Conservation (phyloP, 2,113 vertebrate genomes). For the Rhizomys pruinosus region DNA sequence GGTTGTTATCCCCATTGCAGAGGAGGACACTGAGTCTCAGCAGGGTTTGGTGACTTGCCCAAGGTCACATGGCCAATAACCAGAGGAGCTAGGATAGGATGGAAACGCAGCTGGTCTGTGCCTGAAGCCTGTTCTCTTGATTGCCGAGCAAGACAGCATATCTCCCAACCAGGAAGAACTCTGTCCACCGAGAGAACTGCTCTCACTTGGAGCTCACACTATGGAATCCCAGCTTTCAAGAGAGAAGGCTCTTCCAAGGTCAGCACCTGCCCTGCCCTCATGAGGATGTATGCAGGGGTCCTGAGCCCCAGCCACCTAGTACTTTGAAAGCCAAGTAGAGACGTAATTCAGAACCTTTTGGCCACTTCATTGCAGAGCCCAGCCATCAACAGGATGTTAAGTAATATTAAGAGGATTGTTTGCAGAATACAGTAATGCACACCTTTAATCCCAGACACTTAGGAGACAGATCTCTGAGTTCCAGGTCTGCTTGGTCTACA, state of each 20-base stretch:
- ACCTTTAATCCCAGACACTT: neutral
- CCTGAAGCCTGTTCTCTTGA: neutral
- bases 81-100: neutral
- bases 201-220: neutral
- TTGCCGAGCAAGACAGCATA: rapidly evolving
- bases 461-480: neutral
- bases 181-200: neutral
- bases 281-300: neutral
- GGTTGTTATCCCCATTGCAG: neutral
- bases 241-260: neutral
- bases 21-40: constrained; percentile 18
- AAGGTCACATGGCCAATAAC: neutral
- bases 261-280: neutral
- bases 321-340: neutral
- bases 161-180: neutral
- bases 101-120: neutral
- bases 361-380: neutral
- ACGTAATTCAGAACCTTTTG: neutral
- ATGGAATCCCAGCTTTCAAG: neutral
- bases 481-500: neutral
- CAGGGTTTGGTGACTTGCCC: neutral
- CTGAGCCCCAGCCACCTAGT: neutral
- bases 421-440: no score
- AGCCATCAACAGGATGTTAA: neutral
- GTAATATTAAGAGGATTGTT: neutral